Evolutionary conservation across 2,113 vertebrate genomes (phyloP), one percentile per base, ranked within the genome.

Genomic region (Odontophorus gujanensis): DNA sequence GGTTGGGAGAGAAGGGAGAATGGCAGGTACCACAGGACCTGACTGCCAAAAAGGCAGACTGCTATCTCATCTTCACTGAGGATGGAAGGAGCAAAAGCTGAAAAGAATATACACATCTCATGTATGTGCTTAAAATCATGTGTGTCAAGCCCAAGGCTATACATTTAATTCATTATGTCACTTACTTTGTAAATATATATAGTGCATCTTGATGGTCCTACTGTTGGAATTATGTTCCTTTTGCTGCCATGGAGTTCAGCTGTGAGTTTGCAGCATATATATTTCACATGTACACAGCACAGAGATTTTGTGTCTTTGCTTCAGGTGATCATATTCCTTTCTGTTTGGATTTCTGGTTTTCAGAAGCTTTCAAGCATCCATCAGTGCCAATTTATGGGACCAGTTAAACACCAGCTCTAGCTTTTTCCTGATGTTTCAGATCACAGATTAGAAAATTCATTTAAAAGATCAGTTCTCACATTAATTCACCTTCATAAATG

Each of bases 311-410:
- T 68, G 57, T 32, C 42, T 77, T 3, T 69, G 30, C 22, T 76
- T 75, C 2, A 13, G 16, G 53, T 51, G 10, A 9, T 57, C 77
- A 47, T 71, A 45, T 72, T 81, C 47, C 34, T 38, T 92, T 89
- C 67, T 78, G 42, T 86, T 91, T 90, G 26, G 11, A 43, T 53
- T 95, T 91, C 61, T 90, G 34, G n/a, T 91, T 83, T 90, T 78
- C 82, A 88, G 73, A 95, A 92, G 71, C 47, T 62, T 81, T 77
- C 69, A 67, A 26, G 2, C 71, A 61, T 58, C 18, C 80, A 8
- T 40, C 75, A 71, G 57, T n/a, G 20, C 5, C 24, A 76, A 26
- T 87, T 87, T 87, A 71, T 36, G 51, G 34, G 75, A 42, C 53
- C 13, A 55, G 22, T 92, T 72, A 72, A 58, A 87, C 38, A 11